A percentile compares a stretch with the other conserved stretches of the same genome.
Evolutionary conservation across 2,113 vertebrate species (phyloP).

Genomic region (Mirounga angustirostris): DNA sequence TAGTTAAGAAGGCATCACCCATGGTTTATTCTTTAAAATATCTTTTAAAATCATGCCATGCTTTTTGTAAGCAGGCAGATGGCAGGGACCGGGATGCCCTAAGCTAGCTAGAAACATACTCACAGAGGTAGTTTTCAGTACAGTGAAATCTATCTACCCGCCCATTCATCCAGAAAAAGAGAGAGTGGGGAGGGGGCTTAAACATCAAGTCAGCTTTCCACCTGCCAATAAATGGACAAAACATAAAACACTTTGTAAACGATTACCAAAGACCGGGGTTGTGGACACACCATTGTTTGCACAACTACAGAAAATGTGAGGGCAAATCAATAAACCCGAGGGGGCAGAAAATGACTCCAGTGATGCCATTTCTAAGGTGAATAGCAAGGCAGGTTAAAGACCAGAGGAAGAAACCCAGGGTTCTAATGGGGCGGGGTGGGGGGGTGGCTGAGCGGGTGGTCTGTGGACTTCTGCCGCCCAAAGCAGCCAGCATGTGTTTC

Average conservation of each 20-base stretch:
- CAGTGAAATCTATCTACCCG: not conserved
- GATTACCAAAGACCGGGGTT: not conserved
- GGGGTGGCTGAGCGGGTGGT: fast-evolving
- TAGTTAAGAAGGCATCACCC: not conserved
- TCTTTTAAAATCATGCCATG: constrained; percentile 9
- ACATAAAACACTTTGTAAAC: not conserved
- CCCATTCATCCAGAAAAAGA: not conserved
- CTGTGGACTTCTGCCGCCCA: fast-evolving
- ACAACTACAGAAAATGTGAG: not conserved
- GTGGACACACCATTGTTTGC: not conserved
- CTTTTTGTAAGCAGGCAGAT: constrained; percentile 37
- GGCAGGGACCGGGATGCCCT: not conserved
- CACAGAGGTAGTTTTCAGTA: constrained; percentile 15
- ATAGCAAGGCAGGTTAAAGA: not conserved
- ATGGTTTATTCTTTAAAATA: not conserved
- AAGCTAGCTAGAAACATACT: not conserved
- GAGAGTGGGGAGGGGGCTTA: not conserved
- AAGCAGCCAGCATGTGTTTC: not conserved
- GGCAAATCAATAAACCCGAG: not conserved
- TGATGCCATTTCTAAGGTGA: not conserved
- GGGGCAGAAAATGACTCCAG: not conserved
- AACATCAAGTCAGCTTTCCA: not conserved
- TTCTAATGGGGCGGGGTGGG: not conserved
- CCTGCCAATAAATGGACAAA: not conserved
- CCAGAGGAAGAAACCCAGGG: not conserved